Conservation (phyloP, 2,888 invertebrate genomes). For the Andricus curvator region DNA sequence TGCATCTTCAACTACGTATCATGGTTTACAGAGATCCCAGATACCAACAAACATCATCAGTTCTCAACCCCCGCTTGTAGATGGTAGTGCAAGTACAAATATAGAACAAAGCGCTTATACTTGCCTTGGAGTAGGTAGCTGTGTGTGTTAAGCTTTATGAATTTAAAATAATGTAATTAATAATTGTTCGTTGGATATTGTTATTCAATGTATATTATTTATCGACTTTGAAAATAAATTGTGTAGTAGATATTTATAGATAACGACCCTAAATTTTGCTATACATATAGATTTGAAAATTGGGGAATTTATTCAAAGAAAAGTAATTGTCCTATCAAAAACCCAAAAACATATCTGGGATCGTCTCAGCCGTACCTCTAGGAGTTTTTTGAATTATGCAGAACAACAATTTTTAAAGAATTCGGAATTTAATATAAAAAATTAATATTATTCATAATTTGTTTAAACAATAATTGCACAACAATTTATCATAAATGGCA, state of each 20-base stretch:
- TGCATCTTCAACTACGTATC: conserved; percentile 46
- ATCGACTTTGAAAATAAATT: background rate
- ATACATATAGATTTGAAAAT: too few species aligned
- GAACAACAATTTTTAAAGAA: too few species aligned
- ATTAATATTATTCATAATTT: too few species aligned
- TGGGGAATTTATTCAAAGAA: too few species aligned
- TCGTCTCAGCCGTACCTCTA: too few species aligned
- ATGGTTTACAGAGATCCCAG: conserved; percentile 61
- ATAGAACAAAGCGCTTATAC: conserved; percentile 72
- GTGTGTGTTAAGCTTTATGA: conserved; percentile 68
- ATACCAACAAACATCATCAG: conserved; percentile 53
- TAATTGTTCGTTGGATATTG: conserved; percentile 12
- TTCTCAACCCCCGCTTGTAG: conserved; percentile 64
- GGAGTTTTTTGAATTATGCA: too few species aligned
- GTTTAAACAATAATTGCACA: too few species aligned
- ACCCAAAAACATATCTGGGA: too few species aligned
- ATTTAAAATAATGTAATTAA: background rate
- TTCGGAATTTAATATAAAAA: too few species aligned
- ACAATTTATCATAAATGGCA: too few species aligned
- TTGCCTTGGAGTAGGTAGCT: conserved; percentile 72
- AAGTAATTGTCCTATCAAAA: too few species aligned
- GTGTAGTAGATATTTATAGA: background rate
- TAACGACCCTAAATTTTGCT: too few species aligned
- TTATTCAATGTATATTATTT: background rate
- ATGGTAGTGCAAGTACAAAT: conserved; percentile 66